A percentile compares a stretch with the other conserved stretches of the same genome.
phyloP scores from a whole-genome alignment of 2,888 invertebrate species.

The Linyphia triangularis region DNA sequence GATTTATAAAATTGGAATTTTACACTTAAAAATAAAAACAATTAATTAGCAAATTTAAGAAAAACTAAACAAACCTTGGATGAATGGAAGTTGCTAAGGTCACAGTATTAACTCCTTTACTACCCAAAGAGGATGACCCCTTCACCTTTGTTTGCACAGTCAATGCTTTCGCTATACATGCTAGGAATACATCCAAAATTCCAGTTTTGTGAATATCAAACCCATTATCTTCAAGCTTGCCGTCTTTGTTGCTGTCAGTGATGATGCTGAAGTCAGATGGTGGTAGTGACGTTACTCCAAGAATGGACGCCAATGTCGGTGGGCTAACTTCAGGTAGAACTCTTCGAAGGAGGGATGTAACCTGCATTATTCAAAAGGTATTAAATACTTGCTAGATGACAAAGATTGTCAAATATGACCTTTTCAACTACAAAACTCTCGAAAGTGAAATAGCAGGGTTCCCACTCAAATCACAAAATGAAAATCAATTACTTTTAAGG shows the following conservation, averaged over 20 bases:
- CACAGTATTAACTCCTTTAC: constrained; percentile 81
- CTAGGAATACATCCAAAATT: constrained; percentile 92
- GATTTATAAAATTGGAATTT: too few species aligned
- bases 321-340: constrained; percentile 95
- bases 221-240: constrained; percentile 79
- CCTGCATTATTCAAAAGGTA: constrained; percentile 83
- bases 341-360: constrained; percentile 90
- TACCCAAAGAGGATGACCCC: constrained; percentile 80
- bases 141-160: constrained; percentile 92
- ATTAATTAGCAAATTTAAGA: not conserved
- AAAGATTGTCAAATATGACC: too few species aligned
- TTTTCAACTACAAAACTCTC: too few species aligned
- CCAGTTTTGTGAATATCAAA: constrained; percentile 85
- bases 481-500: too few species aligned
- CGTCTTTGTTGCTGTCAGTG: constrained; percentile 82
- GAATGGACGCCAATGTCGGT: constrained; percentile 87
- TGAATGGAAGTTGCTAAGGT: constrained; percentile 84
- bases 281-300: constrained; percentile 86
- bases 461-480: too few species aligned
- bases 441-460: too few species aligned
- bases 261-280: constrained; percentile 89
- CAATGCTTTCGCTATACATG: constrained; percentile 93
- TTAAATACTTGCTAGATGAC: too few species aligned
- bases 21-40: not conserved
- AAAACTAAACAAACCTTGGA: constrained; percentile 81